These are phyloP conservation scores for Cyrtodaria siliqua DNA, from an alignment of 2,888 invertebrate species.

Conservation along the genomic window DNA sequence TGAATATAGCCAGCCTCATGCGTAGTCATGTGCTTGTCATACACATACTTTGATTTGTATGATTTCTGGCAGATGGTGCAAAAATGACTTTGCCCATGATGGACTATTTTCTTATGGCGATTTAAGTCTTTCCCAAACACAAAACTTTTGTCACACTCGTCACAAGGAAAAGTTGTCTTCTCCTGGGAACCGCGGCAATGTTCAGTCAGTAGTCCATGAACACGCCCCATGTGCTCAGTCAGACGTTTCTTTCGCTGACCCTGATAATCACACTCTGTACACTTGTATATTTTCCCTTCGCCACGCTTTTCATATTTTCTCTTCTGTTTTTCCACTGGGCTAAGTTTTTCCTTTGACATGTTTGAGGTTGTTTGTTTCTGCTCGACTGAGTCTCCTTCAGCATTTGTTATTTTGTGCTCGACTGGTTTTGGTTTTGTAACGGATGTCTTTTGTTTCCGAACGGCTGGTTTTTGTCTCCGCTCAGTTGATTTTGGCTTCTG, in stretches of 20 bases:
- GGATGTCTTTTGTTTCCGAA: no score
- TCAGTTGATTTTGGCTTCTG: no score
- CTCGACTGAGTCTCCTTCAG: no score
- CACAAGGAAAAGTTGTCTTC: constrained; percentile 60
- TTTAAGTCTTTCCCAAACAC: constrained; percentile 75
- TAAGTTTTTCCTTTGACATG: no score
- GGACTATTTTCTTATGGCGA: constrained; percentile 72
- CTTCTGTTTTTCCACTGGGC: no score
- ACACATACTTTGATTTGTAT: constrained; percentile 75
- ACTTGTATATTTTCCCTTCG: constrained; percentile 35
- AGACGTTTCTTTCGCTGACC: constrained; percentile 64
- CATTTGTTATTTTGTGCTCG: no score
- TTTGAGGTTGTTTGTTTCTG: no score
- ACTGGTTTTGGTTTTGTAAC: no score
- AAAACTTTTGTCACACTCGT: constrained; percentile 73
- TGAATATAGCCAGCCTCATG: constrained; percentile 74
- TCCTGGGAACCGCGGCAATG: constrained; percentile 22
- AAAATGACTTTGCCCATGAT: constrained; percentile 62
- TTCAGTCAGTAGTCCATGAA: constrained; percentile 69
- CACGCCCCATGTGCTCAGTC: constrained; percentile 72
- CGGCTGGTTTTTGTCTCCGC: no score
- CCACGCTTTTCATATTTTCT: no score
- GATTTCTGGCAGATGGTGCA: constrained; percentile 76
- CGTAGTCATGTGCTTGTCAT: constrained; percentile 69
- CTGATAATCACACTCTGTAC: constrained; percentile 71